Conservation (phyloP, 1,140 invertebrate species). For the Scaptomyza pallida region DNA sequence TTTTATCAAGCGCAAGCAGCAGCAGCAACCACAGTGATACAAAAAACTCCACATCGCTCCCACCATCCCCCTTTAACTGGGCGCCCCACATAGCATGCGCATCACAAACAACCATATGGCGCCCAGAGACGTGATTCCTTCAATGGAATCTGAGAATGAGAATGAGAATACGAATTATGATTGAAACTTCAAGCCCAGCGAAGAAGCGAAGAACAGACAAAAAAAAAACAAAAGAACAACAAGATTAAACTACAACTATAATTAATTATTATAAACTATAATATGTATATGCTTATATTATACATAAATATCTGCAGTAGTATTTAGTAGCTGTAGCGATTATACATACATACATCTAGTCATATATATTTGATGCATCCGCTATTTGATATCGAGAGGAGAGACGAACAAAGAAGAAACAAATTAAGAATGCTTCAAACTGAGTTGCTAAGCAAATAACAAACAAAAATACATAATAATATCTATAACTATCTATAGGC, state of each 20-base stretch:
- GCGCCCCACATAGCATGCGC: conserved; percentile 3
- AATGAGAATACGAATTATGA: conserved; percentile 7
- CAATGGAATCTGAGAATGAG: conserved; percentile 13
- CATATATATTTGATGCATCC: conserved; percentile 50
- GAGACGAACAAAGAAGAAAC: conserved; percentile 1
- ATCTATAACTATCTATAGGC: conserved; percentile 52
- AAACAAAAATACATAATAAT: neutral
- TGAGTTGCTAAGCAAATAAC: conserved; percentile 76
- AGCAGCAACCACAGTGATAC: conserved; percentile 34
- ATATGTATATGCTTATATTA: conserved; percentile 16
- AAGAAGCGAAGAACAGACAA: conserved; percentile 46
- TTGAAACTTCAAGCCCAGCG: conserved; percentile 69
- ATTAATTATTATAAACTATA: conserved; percentile 40
- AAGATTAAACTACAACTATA: conserved; percentile 56
- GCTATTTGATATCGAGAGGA: conserved; percentile 22
- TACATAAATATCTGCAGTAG: conserved; percentile 28
- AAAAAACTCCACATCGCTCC: conserved; percentile 43
- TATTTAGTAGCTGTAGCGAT: conserved; percentile 57
- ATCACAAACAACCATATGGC: neutral
- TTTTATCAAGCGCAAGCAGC: conserved; percentile 75
- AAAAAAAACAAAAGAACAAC: conserved; percentile 26
- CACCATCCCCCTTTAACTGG: conserved; percentile 61
- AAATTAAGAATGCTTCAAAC: conserved; percentile 41
- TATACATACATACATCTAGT: conserved; percentile 68
- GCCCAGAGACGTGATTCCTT: conserved; percentile 4